A percentile compares a stretch with the other conserved stretches of the same genome.
phyloP scores from a whole-genome alignment of 1,140 invertebrate species.

The Drosophila saltans region DNA sequence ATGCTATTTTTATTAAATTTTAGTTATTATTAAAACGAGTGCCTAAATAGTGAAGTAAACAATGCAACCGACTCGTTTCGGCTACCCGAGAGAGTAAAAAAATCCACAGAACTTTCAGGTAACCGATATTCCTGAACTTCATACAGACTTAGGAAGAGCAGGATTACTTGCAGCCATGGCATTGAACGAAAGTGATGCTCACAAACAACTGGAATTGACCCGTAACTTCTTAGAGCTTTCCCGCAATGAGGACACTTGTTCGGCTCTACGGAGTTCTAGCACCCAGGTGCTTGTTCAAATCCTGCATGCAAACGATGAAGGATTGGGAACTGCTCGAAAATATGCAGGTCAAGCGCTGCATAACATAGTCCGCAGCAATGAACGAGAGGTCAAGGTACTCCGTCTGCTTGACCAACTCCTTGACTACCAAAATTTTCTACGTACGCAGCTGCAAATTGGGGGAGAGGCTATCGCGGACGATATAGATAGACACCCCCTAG shows the following conservation, averaged over 20 bases:
- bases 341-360: conserved; percentile 92
- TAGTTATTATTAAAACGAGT: background rate
- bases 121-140: background rate
- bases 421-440: conserved; percentile 87
- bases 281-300: conserved; percentile 96
- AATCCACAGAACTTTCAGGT: background rate
- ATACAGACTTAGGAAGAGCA: background rate
- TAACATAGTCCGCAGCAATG: conserved; percentile 95
- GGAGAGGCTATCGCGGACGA: conserved; percentile 86
- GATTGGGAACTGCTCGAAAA: conserved; percentile 84
- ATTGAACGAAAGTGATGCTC: conserved; percentile 66
- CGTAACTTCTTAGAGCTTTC: conserved; percentile 95
- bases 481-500: conserved; percentile 91
- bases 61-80: background rate
- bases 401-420: conserved; percentile 92
- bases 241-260: conserved; percentile 94
- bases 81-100: background rate
- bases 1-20: background rate
- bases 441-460: conserved; percentile 84
- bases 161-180: conserved; percentile 49
- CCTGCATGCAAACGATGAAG: conserved; percentile 88
- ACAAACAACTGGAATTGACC: conserved; percentile 93
- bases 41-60: background rate
- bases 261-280: conserved; percentile 96
- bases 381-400: conserved; percentile 93